Evolutionary conservation across 2,888 invertebrate genomes (phyloP).

Genomic region (Euphydryas editha): DNA sequence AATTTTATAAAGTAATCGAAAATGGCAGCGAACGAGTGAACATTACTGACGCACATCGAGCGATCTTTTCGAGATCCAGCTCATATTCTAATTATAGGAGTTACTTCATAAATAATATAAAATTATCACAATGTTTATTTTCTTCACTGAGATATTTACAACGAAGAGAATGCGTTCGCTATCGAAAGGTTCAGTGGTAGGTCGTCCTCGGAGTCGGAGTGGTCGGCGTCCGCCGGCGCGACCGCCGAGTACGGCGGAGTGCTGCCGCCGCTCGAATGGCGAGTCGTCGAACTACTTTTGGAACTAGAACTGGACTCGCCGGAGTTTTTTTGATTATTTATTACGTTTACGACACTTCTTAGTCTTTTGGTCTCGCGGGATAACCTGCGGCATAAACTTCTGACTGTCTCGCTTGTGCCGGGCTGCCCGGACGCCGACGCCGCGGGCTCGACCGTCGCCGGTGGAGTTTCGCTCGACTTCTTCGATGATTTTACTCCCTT

Average conservation of each 20-base stretch:
- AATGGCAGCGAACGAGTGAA: neutral
- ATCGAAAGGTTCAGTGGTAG: conserved; percentile 68
- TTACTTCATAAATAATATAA: conserved; percentile 34
- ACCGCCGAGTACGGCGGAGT: neutral
- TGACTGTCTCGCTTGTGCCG: conserved; percentile 45
- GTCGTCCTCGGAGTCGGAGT: conserved; percentile 68
- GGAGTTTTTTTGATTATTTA: conserved; percentile 48
- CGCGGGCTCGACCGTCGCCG: conserved; percentile 21
- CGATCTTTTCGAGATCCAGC: conserved; percentile 23
- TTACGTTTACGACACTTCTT: conserved; percentile 72
- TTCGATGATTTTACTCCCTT: conserved; percentile 67
- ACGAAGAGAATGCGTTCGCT: conserved; percentile 20
- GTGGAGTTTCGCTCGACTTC: conserved; percentile 30
- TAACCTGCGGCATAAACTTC: conserved; percentile 38
- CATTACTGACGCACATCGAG: neutral
- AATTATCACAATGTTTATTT: conserved; percentile 37
- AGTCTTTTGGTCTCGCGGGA: conserved; percentile 66
- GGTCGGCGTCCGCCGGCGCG: conserved; percentile 5
- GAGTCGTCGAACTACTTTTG: neutral
- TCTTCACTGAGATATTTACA: conserved; percentile 21
- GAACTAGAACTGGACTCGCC: conserved; percentile 27
- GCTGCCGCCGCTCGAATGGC: neutral
- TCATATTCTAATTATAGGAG: conserved; percentile 16
- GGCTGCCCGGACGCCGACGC: conserved; percentile 41
- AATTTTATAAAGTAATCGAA: neutral